Evolutionary conservation across 2,113 vertebrate species (phyloP).

Genomic region (Eurystomus gularis): DNA sequence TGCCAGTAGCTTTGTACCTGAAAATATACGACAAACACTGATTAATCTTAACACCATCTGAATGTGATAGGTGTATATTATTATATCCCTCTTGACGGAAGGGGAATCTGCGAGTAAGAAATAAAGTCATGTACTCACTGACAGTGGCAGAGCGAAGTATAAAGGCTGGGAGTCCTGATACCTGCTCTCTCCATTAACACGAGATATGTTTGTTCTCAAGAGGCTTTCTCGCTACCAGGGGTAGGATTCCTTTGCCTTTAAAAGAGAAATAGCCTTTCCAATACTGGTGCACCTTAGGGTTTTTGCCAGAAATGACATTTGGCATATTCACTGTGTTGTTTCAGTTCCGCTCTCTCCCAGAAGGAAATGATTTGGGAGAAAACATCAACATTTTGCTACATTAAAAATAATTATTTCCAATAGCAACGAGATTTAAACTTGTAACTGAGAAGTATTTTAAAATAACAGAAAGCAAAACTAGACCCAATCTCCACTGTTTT

Average conservation of each 20-base stretch:
- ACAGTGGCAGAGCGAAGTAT: neutral
- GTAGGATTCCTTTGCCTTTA: neutral
- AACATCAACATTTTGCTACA: neutral
- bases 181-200: neutral
- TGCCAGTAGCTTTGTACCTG: neutral
- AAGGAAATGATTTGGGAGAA: neutral
- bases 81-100: neutral
- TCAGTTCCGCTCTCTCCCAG: neutral
- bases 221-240: neutral
- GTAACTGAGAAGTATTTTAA: neutral
- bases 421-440: neutral
- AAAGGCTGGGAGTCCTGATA: neutral
- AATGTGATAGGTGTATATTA: neutral
- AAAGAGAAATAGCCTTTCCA: neutral
- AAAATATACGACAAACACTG: neutral
- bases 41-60: neutral
- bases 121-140: slow-evolving; percentile 12
- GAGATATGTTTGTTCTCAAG: neutral
- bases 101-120: neutral
- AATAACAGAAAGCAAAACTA: neutral
- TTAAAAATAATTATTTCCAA: neutral
- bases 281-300: neutral
- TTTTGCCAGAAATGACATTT: neutral
- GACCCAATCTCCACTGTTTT: neutral
- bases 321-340: neutral